phyloP scores from a whole-genome alignment of 2,113 vertebrate species.

The Syrmaticus mikado region DNA sequence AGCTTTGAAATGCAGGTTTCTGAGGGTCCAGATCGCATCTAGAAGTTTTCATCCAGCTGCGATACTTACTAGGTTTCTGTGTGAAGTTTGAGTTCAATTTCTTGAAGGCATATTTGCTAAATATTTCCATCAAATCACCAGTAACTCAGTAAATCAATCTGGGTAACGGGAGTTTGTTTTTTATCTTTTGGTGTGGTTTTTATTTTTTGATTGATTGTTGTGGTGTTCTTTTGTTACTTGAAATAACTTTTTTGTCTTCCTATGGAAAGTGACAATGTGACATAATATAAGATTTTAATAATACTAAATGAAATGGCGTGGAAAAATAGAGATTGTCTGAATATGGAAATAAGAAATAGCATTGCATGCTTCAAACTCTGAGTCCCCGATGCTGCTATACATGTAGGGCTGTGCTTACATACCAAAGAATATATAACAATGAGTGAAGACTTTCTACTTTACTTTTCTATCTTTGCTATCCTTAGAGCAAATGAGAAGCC shows the following conservation, averaged over 20 bases:
- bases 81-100: not conserved
- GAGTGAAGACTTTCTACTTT: not conserved
- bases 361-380: not conserved
- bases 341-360: not conserved
- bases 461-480: not conserved
- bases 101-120: conserved; percentile 6
- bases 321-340: not conserved
- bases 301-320: not conserved
- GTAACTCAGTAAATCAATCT: not conserved
- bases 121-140: not conserved
- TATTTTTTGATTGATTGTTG: not conserved
- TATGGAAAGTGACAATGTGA: not conserved
- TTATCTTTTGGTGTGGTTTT: not conserved
- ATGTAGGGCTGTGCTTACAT: not conserved
- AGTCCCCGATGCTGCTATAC: not conserved
- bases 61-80: not conserved
- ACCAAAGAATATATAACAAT: not conserved
- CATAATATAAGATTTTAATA: not conserved
- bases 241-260: not conserved
- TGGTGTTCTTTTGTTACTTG: not conserved
- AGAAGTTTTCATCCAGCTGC: not conserved
- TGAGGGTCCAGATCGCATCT: not conserved
- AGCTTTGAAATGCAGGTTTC: not conserved
- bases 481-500: not conserved
- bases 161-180: not conserved